Base-by-base conservation (phyloP, 2,888 invertebrate species). In the Mimachlamys varia region DNA sequence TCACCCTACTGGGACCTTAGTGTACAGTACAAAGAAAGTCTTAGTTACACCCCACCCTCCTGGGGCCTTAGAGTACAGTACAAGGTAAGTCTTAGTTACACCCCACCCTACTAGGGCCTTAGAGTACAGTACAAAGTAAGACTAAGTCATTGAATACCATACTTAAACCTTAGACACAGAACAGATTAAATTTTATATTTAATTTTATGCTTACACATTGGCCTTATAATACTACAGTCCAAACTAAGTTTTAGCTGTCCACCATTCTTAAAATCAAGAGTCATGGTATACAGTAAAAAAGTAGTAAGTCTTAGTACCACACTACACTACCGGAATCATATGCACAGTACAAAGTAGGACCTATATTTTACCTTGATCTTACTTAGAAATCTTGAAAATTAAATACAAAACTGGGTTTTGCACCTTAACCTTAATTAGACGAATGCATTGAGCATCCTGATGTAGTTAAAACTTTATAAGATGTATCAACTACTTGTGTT, bases 91-190 rank as follows among this genome's bases (percentile, higher is more conserved):
- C n/a, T 62, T n/a, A 22, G n/a, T 38, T 7, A 2, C 22, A 10
- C 62, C 62, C 13, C 19, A 62, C 10, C n/a, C 33, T 37, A 55
- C 49, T 33, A 13, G 44, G 15, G 15, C 37, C 89, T 49, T 88
- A 44, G 37, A 22, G n/a, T 55, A 50, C 37, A 62, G 62, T 62
- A 62, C 62, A 62, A 62, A 62, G 62, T 62, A 27, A 62, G 62
- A n/a, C n/a, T 62, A 5, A 22, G n/a, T 38, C 13, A n/a, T 10
- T 93, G 98, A n/a, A 62, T 3, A 5, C 27, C n/a, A 33, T 37
- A 55, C 49, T 33, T 12, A 1, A 4, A 7, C 89, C 37, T 88
- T 50, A 22, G 5, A 53, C 37, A 50, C 19, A 62, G 62, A 2
- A 62, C 62, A 62, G n/a, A 62, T 7, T 53, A 53, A 53, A 15